A percentile compares a stretch with the other conserved stretches of the same genome.
Evolutionary conservation across 2,797 vertebrate species (phyloP).

Genomic region (Mus spretus): DNA sequence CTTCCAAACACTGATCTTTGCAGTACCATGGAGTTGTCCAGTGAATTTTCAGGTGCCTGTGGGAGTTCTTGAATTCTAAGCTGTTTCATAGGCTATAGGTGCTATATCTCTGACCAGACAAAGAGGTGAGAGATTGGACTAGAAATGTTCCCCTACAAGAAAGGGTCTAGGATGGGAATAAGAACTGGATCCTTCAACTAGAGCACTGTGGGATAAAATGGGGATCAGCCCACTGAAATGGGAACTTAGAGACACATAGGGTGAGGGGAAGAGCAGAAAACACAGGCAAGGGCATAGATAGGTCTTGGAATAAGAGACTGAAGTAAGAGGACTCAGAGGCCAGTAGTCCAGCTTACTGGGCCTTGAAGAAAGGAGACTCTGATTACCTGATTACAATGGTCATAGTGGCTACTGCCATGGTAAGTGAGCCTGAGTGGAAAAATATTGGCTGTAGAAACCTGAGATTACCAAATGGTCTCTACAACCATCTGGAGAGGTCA

Average conservation of each 20-base stretch:
- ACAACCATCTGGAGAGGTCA: constrained; percentile 70
- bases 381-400: constrained; percentile 97
- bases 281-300: constrained; percentile 91
- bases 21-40: constrained; percentile 95
- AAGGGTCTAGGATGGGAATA: constrained; percentile 92
- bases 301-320: constrained; percentile 93
- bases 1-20: constrained; percentile 98
- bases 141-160: constrained; percentile 92
- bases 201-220: constrained; percentile 97
- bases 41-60: constrained; percentile 94
- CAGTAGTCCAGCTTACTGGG: constrained; percentile 89
- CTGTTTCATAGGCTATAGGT: constrained; percentile 94
- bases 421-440: constrained; percentile 89
- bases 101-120: constrained; percentile 94
- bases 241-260: constrained; percentile 93
- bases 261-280: constrained; percentile 90
- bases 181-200: constrained; percentile 94
- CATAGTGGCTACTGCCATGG: constrained; percentile 91
- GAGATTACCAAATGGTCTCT: constrained; percentile 77
- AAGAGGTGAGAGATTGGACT: constrained; percentile 93
- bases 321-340: constrained; percentile 74
- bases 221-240: constrained; percentile 96
- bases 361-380: constrained; percentile 94
- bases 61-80: constrained; percentile 96
- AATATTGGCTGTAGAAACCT: constrained; percentile 79